Evolutionary conservation across 1,140 invertebrate genomes (phyloP).

Genomic region (Phthorimaea operculella): DNA sequence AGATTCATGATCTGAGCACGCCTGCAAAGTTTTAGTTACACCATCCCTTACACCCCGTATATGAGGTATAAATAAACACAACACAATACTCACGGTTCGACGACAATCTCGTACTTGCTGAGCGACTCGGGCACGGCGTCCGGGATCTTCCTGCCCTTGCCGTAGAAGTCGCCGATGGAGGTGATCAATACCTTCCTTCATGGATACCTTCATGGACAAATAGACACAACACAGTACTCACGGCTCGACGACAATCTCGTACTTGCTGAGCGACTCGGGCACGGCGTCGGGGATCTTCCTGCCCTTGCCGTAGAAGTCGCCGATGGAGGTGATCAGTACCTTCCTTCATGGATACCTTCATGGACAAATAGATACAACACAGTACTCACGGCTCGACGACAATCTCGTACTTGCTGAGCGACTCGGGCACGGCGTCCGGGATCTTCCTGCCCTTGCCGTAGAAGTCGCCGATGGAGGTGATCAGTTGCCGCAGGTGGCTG

Average conservation of each 20-base stretch:
- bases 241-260: slow-evolving; percentile 92
- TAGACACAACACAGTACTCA: no score
- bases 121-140: slow-evolving; percentile 77
- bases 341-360: no score
- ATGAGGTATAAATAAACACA: no score
- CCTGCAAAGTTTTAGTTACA: no score
- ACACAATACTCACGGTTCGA: no score
- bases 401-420: slow-evolving; percentile 80
- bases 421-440: slow-evolving; percentile 77
- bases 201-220: no score
- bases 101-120: slow-evolving; percentile 78
- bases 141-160: slow-evolving; percentile 75
- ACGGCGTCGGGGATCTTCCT: slow-evolving; percentile 77
- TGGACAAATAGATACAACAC: no score
- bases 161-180: slow-evolving; percentile 82
- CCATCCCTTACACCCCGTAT: no score
- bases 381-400: slow-evolving; percentile 88
- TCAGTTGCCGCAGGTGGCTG: slow-evolving; percentile 81
- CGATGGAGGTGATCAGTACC: slow-evolving; percentile 83
- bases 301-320: slow-evolving; percentile 77
- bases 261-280: slow-evolving; percentile 76
- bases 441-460: slow-evolving; percentile 73
- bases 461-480: slow-evolving; percentile 85
- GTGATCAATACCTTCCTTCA: no score
- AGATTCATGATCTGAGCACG: no score